phyloP scores from a whole-genome alignment of 2,797 vertebrate species.

The Odontamblyopus lacepedii region DNA sequence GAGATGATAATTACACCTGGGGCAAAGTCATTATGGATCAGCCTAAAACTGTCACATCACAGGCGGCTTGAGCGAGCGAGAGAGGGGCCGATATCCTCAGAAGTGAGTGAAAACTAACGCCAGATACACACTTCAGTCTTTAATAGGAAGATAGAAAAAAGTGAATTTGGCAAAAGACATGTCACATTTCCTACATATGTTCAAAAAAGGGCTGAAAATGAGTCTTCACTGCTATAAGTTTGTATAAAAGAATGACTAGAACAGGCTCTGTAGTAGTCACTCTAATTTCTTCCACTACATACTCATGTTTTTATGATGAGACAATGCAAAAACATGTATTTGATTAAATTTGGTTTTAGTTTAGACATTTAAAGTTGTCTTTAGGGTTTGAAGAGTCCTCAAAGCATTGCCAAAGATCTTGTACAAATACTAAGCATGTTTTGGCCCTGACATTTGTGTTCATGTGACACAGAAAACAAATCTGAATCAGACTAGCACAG shows the following conservation, averaged over 20 bases:
- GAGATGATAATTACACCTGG: conserved; percentile 62
- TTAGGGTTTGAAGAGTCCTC: neutral
- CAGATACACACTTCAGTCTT: neutral
- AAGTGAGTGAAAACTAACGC: conserved; percentile 22
- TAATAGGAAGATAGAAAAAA: neutral
- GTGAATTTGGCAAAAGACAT: neutral
- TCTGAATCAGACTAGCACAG: conserved; percentile 4
- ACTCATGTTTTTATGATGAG: neutral
- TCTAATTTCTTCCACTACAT: neutral
- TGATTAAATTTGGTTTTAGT: neutral
- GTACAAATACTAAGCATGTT: conserved; percentile 1
- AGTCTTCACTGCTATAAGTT: neutral
- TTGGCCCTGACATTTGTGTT: neutral
- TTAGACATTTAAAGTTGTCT: neutral
- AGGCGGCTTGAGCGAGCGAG: conserved; percentile 32
- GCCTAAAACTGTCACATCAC: conserved; percentile 59
- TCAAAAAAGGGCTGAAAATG: neutral
- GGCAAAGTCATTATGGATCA: conserved; percentile 63
- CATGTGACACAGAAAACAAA: conserved; percentile 2
- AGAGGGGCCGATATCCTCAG: conserved; percentile 26
- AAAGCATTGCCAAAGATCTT: neutral
- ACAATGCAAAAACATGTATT: conserved; percentile 3
- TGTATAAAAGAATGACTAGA: too few relatives aligned
- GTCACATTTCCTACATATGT: neutral
- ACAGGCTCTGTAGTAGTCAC: too few relatives aligned